These are phyloP conservation scores for Cryptus armator DNA, from an alignment of 2,888 invertebrate species.

Conservation along the genomic window DNA sequence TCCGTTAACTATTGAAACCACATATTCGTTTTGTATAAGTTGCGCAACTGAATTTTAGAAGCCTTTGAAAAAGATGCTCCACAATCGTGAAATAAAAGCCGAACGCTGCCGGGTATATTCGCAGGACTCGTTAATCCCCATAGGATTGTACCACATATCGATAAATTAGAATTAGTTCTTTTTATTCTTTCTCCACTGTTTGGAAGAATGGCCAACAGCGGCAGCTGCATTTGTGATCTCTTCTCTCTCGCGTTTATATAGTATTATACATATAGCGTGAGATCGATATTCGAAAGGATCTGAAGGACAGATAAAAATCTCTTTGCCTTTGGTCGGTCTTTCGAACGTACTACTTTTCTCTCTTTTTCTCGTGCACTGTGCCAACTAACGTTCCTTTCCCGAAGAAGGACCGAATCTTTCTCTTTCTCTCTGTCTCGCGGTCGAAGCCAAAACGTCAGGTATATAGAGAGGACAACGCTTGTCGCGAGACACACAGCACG, in stretches of 20 bases:
- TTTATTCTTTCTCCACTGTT: conserved; percentile 63
- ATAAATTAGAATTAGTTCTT: conserved; percentile 73
- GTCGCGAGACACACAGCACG: conserved; percentile 47
- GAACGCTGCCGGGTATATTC: conserved; percentile 38
- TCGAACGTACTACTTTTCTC: conserved; percentile 58
- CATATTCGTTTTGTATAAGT: background rate
- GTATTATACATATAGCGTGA: conserved; percentile 56
- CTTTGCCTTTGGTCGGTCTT: conserved; percentile 71
- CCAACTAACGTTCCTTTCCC: conserved; percentile 60
- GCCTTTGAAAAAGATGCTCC: conserved; percentile 22
- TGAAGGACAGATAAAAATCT: conserved; percentile 81
- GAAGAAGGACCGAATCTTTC: conserved; percentile 67
- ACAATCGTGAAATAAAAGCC: conserved; percentile 42
- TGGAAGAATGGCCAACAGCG: conserved; percentile 57
- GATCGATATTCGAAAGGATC: conserved; percentile 79
- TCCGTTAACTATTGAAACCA: background rate
- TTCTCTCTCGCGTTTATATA: conserved; percentile 55
- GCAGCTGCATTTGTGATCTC: conserved; percentile 70
- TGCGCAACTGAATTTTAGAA: background rate
- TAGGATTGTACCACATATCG: conserved; percentile 56
- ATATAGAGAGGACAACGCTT: conserved; percentile 68
- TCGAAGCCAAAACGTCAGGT: conserved; percentile 81
- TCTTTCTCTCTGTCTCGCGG: conserved; percentile 58
- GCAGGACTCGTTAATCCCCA: conserved; percentile 66
- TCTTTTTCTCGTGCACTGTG: conserved; percentile 25